Evolutionary conservation across 2,888 invertebrate species (phyloP).

Genomic region (Callinectes sapidus): DNA sequence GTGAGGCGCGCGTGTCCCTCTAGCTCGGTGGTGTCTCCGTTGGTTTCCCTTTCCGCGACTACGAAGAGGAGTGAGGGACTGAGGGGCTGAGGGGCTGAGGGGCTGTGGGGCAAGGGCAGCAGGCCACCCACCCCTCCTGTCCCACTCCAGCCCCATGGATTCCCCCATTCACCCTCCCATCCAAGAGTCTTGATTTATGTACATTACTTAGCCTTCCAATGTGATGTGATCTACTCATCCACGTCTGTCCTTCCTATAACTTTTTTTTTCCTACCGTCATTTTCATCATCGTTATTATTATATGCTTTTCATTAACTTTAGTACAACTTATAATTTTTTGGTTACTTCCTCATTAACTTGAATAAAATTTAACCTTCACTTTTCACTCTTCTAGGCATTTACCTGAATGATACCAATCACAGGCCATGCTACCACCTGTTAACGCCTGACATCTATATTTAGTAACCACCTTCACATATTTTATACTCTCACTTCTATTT

Average conservation of each 20-base stretch:
- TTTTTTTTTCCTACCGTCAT: not conserved
- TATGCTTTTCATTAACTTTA: not conserved
- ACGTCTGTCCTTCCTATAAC: not conserved
- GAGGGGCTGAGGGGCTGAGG: constrained; percentile 53
- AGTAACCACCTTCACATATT: not conserved
- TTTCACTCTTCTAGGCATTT: not conserved
- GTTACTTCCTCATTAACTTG: not conserved
- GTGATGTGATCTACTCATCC: not conserved
- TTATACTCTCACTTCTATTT: not conserved
- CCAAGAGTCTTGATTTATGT: not conserved
- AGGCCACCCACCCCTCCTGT: constrained; percentile 44
- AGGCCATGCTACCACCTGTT: not conserved
- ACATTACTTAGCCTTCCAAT: not conserved
- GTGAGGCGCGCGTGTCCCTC: constrained; percentile 51
- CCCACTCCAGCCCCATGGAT: not conserved
- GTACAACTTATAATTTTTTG: not conserved
- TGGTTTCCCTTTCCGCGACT: constrained; percentile 64
- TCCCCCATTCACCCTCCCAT: not conserved
- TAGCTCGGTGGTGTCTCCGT: constrained; percentile 38
- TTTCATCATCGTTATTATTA: not conserved
- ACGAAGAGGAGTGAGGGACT: constrained; percentile 40
- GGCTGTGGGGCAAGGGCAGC: constrained; percentile 39
- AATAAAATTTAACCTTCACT: not conserved
- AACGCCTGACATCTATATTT: not conserved
- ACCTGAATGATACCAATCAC: not conserved